Conservation (phyloP, 2,797 vertebrate genomes). For the Mallotus villosus region DNA sequence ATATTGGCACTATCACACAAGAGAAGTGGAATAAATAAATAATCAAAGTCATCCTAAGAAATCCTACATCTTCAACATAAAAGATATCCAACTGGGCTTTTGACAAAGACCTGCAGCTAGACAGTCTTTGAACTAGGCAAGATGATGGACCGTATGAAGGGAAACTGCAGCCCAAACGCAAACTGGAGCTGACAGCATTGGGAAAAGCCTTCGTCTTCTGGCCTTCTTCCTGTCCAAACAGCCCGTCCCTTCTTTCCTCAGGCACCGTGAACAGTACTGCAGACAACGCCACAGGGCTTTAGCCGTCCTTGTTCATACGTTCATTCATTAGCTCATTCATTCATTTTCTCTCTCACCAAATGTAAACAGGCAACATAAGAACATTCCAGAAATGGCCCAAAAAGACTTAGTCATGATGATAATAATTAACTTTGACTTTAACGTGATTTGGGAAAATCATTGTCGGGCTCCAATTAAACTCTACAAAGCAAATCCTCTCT, state of each 20-base stretch:
- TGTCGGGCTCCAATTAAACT: not conserved
- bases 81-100: conserved; percentile 81
- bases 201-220: conserved; percentile 55
- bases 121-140: conserved; percentile 78
- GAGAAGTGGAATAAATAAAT: conserved; percentile 82
- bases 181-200: conserved; percentile 78
- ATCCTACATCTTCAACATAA: conserved; percentile 83
- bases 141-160: conserved; percentile 78
- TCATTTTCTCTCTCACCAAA: too few species aligned
- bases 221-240: conserved; percentile 13
- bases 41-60: conserved; percentile 81
- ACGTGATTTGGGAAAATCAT: not conserved
- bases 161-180: conserved; percentile 69
- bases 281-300: not conserved
- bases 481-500: not conserved
- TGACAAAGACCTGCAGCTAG: conserved; percentile 84
- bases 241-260: conserved; percentile 13
- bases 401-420: not conserved
- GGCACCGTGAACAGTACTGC: not conserved
- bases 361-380: not conserved
- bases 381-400: not conserved
- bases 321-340: not conserved
- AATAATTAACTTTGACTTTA: not conserved
- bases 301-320: too few species aligned
- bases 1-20: conserved; percentile 77